Base-by-base conservation (phyloP, 2,797 vertebrate genomes). In the Pseudotriccus pelzelni region DNA sequence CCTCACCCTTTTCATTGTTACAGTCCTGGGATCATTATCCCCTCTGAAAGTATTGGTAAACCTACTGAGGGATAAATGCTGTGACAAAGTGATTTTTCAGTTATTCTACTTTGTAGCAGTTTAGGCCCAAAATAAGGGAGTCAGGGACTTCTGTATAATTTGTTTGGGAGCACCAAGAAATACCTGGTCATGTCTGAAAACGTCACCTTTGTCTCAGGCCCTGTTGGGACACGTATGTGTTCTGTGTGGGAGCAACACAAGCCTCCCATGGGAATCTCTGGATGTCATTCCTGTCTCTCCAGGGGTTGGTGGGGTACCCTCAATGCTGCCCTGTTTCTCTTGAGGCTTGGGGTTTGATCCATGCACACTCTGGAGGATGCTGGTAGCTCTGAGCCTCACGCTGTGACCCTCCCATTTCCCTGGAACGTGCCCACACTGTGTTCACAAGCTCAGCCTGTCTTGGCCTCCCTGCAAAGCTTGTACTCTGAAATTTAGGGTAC, bases 171-270 rank as follows among this genome's bases (percentile, higher is more conserved):
- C 44, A 37, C 22, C 52, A 60, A 56, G 49, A 50, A 68, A 64
- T 44, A 72, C 37, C 30, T 59, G 55, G 9, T 20, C 2, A 1
- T 7, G 2, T 49, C 67, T 53, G 10, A 66, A 83, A 81, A 63
- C 2, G 18, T 34, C 13, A 0, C 22, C 17, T 66, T 69, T 82
- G 49, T 32, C 49, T 89, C 23, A 2, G 17, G 8, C 2, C 0
- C 56, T 75, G 44, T 34, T 0, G 0, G 58, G 66, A 43, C 28
- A n/a, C n/a, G 28, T 22, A 2, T 4, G 21, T 4, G 8, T 75
- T 62, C 70, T 36, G 12, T 37, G 39, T 84, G 74, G 60, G 50
- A 83, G 30, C 64, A 62, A 5, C 41, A 14, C 10, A 22, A 72
- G 28, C 9, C 28, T 78, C 59, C 56, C 23, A 1, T n/a, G 27